Conservation (phyloP, 2,797 vertebrate species). For the Echiichthys vipera region DNA sequence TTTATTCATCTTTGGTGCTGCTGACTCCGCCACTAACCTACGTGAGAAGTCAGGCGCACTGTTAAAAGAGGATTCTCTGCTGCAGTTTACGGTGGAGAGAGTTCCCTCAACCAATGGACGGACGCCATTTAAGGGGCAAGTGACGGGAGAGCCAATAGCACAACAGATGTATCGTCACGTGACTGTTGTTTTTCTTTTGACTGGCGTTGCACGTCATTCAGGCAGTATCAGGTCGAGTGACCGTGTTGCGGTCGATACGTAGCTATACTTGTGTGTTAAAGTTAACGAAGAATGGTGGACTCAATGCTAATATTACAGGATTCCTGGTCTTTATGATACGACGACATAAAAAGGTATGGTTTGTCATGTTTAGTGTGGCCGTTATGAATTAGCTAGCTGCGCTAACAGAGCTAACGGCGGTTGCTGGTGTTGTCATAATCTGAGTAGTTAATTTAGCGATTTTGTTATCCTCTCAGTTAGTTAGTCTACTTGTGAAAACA, state of each 20-base stretch:
- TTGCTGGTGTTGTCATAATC: not conserved
- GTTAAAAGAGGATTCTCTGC: too few relatives aligned
- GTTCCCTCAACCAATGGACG: slow-evolving; percentile 66
- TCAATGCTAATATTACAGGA: not conserved
- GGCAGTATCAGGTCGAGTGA: slow-evolving; percentile 21
- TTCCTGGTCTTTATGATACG: not conserved
- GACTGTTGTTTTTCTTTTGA: slow-evolving; percentile 74
- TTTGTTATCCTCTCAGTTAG: not conserved
- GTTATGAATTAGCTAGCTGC: slow-evolving; percentile 35
- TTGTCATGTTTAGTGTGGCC: slow-evolving; percentile 11
- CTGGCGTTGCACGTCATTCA: slow-evolving; percentile 28
- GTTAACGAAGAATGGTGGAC: not conserved
- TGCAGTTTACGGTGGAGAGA: not conserved
- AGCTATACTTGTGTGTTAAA: not conserved
- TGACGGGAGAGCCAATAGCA: slow-evolving; percentile 59
- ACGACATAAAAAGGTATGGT: slow-evolving; percentile 51
- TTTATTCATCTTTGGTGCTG: fast-evolving
- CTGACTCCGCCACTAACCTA: not conserved
- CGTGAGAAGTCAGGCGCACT: not conserved
- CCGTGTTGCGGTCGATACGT: not conserved
- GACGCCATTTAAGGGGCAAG: slow-evolving; percentile 12
- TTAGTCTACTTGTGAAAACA: not conserved
- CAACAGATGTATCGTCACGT: slow-evolving; percentile 32
- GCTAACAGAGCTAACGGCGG: slow-evolving; percentile 15
- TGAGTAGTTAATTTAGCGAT: not conserved